Conservation (phyloP, 2,888 invertebrate genomes). For the Hofmannophila pseudospretella region DNA sequence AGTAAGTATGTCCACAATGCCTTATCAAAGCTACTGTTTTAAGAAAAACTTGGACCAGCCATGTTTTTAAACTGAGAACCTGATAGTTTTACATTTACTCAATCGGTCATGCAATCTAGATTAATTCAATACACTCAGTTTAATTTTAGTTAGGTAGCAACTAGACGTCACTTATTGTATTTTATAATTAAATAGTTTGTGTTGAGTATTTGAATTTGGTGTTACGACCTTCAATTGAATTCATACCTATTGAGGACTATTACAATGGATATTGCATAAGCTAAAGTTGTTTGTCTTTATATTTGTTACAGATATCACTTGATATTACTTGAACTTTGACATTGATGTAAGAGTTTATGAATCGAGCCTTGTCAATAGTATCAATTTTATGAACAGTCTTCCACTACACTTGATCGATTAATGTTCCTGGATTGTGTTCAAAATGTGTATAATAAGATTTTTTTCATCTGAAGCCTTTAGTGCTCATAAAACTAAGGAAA, state of each 20-base stretch:
- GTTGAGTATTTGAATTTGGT: no score
- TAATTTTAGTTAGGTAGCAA: no score
- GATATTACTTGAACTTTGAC: conserved; percentile 62
- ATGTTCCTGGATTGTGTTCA: conserved; percentile 19
- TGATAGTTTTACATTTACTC: no score
- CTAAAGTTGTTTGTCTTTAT: conserved; percentile 52
- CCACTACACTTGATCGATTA: conserved; percentile 23
- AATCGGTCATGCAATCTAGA: no score
- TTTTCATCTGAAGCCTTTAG: conserved; percentile 80
- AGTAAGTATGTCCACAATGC: no score
- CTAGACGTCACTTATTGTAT: no score
- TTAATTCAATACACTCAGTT: no score
- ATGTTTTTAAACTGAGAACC: no score
- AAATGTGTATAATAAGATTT: conserved; percentile 78
- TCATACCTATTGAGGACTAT: not conserved
- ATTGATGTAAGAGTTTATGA: conserved; percentile 60
- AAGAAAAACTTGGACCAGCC: no score
- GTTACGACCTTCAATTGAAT: no score
- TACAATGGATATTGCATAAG: conserved; percentile 53
- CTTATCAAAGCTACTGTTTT: no score
- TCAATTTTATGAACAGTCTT: conserved; percentile 25
- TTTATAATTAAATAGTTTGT: no score
- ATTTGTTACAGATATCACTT: conserved; percentile 53
- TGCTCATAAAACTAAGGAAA: conserved; percentile 76
- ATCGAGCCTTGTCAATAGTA: conserved; percentile 21